Evolutionary conservation across 2,888 invertebrate species (phyloP), one percentile per base, ranked within the genome.

Genomic region (Entomobrya multifasciata): DNA sequence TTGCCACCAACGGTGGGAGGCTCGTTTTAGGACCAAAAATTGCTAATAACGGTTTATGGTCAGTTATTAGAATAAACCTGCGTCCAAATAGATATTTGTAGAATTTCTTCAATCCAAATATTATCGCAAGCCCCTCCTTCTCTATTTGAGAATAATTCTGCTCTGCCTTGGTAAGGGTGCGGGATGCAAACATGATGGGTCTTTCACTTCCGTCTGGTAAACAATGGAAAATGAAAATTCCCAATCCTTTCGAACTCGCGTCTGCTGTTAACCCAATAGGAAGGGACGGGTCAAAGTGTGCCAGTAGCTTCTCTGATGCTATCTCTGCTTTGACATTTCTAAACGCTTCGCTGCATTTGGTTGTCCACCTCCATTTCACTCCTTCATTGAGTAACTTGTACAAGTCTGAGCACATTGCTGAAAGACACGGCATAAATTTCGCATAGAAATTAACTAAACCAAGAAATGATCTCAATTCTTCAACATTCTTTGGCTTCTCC

Each of bases 381-480:
- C 91, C 89, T 81, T 91, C 92, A 82, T 90, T 90, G 20, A 92
- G 79, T 15, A 92, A 84, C 0, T 80, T 47, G 86, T 92, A 91
- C 15, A 92, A 80, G 0, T 92, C 92, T 11, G 87, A 80, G 30
- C 91, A 86, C 15, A 92, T 90, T 0, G 76, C 82, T 5, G 92
- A 81, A 13, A 92, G 89, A 17, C 91, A 90, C 17, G 91, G 90
- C 0, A 92, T 88, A 90, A 92, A 93, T 78, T 91, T 90, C 6
- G 91, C 89, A 88, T 92, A 92, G 90, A 92, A 93, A 90, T 92
- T 92, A 0, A 92, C 87, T 86, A 92, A 90, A 0, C 92, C 92
- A 4, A 91, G 62, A 87, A 92, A 92, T 0, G 92, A 89, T 52
- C 89, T 89, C 0, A 92, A 76, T 88, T 91, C 88, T 36, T 85